Base-by-base conservation (phyloP, 2,113 vertebrate species). In the Polypterus bichir region DNA sequence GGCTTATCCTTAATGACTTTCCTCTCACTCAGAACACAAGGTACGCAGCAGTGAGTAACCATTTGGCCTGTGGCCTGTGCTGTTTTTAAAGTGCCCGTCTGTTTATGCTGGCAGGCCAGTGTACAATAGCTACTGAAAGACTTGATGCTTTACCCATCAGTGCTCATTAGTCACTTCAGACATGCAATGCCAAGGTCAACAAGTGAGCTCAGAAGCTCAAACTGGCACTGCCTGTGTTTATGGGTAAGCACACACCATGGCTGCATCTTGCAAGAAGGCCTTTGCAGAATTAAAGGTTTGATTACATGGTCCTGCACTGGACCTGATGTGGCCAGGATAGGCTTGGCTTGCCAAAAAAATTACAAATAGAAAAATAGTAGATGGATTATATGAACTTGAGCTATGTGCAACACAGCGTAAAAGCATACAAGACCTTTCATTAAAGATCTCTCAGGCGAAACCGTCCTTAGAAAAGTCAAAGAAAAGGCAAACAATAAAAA, bases 91-190 rank as follows among this genome's bases (percentile, higher is more conserved):
- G 61, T 46, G 61, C 60, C 63, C 60, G 47, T 57, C 64, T 85
- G 75, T 84, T 85, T 78, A 75, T 75, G 73, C 80, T 86, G 84
- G 84, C 81, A 65, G 27, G 49, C 4, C 46, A n/a, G 70, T 63
- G 64, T 61, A 71, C 53, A 48, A 74, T 67, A 67, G 71, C 48
- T 59, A 27, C 27, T 27, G 27, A 27, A 27, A 27, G 27, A 27
- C 27, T 74, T 85, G 80, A 81, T 72, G 69, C 73, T 73, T 78
- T 79, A 69, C 77, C 77, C 66, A 44, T 65, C 69, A 55, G 1
- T 64, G 73, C 75, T 73, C 77, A 72, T 77, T 68, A 76, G 74
- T 72, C 63, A 6, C 54, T 58, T 57, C 47, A 47, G 63, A 52
- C 58, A 69, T 71, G 59, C 62, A 63, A 63, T 46, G 73, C 81